Conservation (phyloP, 2,888 invertebrate species). For the Julus scandinavius region DNA sequence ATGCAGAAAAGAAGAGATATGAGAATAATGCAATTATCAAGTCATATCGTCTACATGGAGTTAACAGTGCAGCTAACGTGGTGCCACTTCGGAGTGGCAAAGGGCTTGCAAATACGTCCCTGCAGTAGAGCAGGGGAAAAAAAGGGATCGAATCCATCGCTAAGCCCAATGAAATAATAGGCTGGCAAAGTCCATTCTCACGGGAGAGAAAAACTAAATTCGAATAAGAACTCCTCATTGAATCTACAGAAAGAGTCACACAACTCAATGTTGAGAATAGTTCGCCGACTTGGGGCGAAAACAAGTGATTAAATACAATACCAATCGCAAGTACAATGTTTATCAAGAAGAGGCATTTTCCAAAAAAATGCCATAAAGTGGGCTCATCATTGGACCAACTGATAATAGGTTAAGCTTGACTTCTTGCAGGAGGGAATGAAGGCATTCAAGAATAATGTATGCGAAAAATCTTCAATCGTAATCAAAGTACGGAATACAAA, state of each 20-base stretch:
- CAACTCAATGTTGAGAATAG: background rate
- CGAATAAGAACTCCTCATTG: constrained; percentile 12
- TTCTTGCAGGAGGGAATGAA: background rate
- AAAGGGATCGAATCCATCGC: background rate
- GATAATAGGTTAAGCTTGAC: background rate
- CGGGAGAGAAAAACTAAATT: background rate
- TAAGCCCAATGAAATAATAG: background rate
- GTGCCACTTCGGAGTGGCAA: background rate
- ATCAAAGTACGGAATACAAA: background rate
- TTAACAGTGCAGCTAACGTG: constrained; percentile 45
- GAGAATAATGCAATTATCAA: background rate
- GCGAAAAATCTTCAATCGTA: background rate
- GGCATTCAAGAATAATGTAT: background rate
- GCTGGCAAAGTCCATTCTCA: background rate
- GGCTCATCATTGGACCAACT: constrained; percentile 25
- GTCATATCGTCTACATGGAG: background rate
- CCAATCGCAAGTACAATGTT: constrained; percentile 1
- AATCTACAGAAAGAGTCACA: background rate
- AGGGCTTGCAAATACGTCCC: background rate
- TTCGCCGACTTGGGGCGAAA: constrained; percentile 23
- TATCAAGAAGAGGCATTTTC: background rate
- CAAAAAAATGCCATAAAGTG: background rate
- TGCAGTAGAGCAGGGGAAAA: background rate
- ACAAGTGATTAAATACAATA: constrained; percentile 39
- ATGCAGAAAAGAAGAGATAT: background rate